Evolutionary conservation across 2,888 invertebrate genomes (phyloP).

Genomic region (Eupithecia vulgata): DNA sequence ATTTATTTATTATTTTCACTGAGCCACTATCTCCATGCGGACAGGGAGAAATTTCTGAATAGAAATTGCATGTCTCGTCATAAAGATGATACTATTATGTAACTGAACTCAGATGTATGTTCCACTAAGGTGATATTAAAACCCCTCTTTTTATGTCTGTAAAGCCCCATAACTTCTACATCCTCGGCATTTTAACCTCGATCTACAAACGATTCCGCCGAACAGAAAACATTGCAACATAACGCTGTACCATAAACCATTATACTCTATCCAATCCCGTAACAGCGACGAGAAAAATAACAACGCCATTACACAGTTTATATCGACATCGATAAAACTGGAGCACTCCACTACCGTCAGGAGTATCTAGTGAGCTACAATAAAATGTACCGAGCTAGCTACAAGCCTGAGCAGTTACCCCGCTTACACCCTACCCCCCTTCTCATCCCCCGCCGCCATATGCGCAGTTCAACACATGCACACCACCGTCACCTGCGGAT

Average conservation of each 20-base stretch:
- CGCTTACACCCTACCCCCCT: constrained; percentile 54
- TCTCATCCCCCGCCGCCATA: constrained; percentile 62
- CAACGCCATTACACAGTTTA: constrained; percentile 65
- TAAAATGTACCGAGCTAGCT: constrained; percentile 83
- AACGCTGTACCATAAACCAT: constrained; percentile 59
- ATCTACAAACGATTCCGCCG: constrained; percentile 43
- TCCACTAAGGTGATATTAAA: neutral
- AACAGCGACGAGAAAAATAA: constrained; percentile 64
- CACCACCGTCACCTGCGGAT: constrained; percentile 62
- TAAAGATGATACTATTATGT: neutral
- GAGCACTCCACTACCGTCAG: constrained; percentile 61
- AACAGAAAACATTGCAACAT: constrained; percentile 54
- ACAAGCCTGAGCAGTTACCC: constrained; percentile 82
- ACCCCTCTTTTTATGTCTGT: neutral
- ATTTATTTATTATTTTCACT: too few species aligned
- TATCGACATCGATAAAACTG: constrained; percentile 77
- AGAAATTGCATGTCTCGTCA: neutral
- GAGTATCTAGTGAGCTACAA: constrained; percentile 82
- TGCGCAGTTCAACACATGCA: constrained; percentile 72
- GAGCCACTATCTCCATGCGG: neutral
- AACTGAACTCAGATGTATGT: neutral
- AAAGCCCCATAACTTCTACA: neutral
- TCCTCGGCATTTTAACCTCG: neutral
- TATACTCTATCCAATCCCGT: constrained; percentile 62
- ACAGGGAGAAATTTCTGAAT: neutral